Evolutionary conservation across 2,113 vertebrate species (phyloP), one percentile per base, ranked within the genome.

Genomic region (Pluvianellus socialis): DNA sequence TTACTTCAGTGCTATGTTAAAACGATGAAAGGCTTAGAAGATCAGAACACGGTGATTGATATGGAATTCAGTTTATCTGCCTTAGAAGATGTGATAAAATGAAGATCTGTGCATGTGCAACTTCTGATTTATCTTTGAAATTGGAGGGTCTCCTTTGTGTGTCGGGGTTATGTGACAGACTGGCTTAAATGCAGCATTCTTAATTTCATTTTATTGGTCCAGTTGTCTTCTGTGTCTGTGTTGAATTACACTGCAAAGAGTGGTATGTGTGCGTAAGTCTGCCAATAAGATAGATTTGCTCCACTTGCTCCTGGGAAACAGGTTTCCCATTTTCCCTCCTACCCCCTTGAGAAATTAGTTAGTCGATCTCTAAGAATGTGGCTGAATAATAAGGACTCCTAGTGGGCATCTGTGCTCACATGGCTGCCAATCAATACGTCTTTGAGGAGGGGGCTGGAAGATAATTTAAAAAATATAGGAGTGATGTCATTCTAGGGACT

Each of bases 111-210:
- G 35, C 61, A 35, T 14, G 20, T 56, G 53, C 27, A 73, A 21
- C 7, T 91, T 87, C 20, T 8, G 62, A 72, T 85, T 94, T 94
- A 32, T 58, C 58, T 83, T 66, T 90, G 62, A 95, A 95, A 96
- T 24, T 56, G 35, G 53, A 94, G 52, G 61, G 16, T 68, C 20
- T 88, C n/a, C 40, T 49, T 9, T 49, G 32, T 14, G 1, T 62
- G 50, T 45, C 62, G 59, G 53, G 62, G 49, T 70, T 93, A 42
- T 9, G 5, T 0, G 4, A 55, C 58, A 90, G 80, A 61, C 21
- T 66, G 30, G 24, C 75, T 42, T 86, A 88, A 88, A 94, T 68
- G 22, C 49, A 76, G 45, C 33, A 35, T 62, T 87, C 53, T 81
- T 62, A 52, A 55, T 79, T 92, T 72, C 47, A 33, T 8, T 70